These are phyloP conservation scores for Meriones psammophilus DNA, from an alignment of 2,797 vertebrate species.

Conservation along the genomic window DNA sequence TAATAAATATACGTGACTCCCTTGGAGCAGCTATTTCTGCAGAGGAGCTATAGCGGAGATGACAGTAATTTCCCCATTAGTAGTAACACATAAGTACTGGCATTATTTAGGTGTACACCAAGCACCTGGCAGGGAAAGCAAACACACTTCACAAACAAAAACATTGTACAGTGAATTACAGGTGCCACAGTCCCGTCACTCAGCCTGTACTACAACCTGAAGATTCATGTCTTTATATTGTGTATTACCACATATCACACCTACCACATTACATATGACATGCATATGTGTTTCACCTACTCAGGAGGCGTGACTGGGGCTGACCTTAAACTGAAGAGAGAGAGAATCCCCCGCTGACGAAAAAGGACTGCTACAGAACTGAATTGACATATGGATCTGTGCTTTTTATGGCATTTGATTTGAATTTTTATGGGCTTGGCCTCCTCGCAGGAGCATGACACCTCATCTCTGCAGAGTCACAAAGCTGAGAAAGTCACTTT, in stretches of 20 bases:
- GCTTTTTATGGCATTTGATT: conserved; percentile 39
- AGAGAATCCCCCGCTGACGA: not conserved
- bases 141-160: conserved; percentile 46
- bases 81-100: not conserved
- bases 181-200: not conserved
- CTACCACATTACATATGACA: not conserved
- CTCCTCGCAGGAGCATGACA: conserved; percentile 34
- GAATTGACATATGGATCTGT: not conserved
- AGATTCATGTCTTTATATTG: not conserved
- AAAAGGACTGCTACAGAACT: conserved; percentile 3
- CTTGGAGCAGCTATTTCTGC: not conserved
- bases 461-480: conserved; percentile 39
- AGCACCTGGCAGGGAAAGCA: not conserved
- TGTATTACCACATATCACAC: not conserved
- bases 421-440: conserved; percentile 40
- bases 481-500: conserved; percentile 54
- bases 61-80: not conserved
- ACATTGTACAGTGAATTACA: not conserved
- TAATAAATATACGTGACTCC: conserved; percentile 39
- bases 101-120: not conserved
- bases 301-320: not conserved
- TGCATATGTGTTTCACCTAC: not conserved
- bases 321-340: conserved; percentile 56
- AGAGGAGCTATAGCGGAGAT: not conserved
- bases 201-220: not conserved